These are phyloP conservation scores for Macroteleia sp. DNA, from an alignment of 2,888 invertebrate species.

Conservation along the genomic window DNA sequence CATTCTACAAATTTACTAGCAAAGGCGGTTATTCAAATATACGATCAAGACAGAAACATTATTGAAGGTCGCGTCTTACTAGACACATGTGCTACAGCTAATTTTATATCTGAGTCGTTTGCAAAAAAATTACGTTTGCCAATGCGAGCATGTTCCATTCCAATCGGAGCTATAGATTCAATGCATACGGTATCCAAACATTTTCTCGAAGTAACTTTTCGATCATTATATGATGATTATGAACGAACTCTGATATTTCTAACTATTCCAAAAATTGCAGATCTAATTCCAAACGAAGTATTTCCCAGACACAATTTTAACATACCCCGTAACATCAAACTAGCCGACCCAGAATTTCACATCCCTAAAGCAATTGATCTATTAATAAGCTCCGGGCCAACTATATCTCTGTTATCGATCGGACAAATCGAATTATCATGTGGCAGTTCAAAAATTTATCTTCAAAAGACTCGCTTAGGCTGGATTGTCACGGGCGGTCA, in stretches of 20 bases:
- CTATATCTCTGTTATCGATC: constrained; percentile 44
- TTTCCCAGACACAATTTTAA: constrained; percentile 29
- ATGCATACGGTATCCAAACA: background rate
- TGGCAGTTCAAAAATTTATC: constrained; percentile 28
- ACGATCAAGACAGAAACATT: no score
- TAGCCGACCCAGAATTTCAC: constrained; percentile 61
- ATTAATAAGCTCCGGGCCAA: constrained; percentile 37
- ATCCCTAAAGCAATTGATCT: constrained; percentile 41
- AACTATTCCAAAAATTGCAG: constrained; percentile 1
- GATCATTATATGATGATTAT: background rate
- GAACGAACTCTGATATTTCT: background rate
- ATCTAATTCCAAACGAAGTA: background rate
- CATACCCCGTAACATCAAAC: constrained; percentile 33
- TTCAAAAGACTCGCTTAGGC: constrained; percentile 62
- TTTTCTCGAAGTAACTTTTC: background rate
- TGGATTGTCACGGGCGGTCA: constrained; percentile 32
- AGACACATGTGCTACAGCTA: background rate
- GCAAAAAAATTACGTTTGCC: background rate
- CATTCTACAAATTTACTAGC: no score
- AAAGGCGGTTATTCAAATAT: no score
- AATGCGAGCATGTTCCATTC: background rate
- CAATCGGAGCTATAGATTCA: background rate
- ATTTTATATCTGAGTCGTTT: background rate
- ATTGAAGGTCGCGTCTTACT: background rate
- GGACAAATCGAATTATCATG: constrained; percentile 54